Base-by-base conservation (phyloP, 2,888 invertebrate genomes). In the Callinectes sapidus region DNA sequence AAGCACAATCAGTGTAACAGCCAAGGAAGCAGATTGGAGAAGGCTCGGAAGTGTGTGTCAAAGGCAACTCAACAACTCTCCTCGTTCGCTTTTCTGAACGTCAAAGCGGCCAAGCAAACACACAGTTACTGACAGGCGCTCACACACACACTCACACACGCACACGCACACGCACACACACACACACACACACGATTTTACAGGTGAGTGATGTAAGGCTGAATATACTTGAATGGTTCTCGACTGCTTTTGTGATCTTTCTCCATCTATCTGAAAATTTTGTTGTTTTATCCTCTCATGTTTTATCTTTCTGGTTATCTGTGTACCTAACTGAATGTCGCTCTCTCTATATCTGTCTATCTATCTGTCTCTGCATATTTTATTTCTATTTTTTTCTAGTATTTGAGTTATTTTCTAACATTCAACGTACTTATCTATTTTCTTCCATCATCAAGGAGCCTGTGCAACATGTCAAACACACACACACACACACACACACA, bases 121-220 rank as follows among this genome's bases (percentile, higher is more conserved):
- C 87, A 16, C 87, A 10, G 42, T n/a, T 14, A 87, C 87, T 48
- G 23, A 42, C 87, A 87, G 42, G 28, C n/a, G 71, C 71, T 77
- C 71, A 3, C 5, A 5, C 71, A 71, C 71, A 71, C 71, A 71
- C 71, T n/a, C 71, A 71, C 71, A 39, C 86, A 35, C 39, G 32
- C 42, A 2, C 87, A 39, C 87, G 13, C 87, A 87, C 87, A 39
- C 87, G 39, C 87, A 87, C 87, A 87, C 42, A 87, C 87, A 87
- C 35, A 35, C 14, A 71, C 23, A 71, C 28, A 71, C 71, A 28
- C 23, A 71, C 87, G 23, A 23, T 87, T 85, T 85, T n/a, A 61
- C 61, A 23, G 16, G 16, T 61, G 61, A 48, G 8, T 48, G 48
- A 48, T 48, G 48, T 48, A 48, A 48, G 48, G 48, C 48, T 48